Conservation (phyloP, 2,888 invertebrate genomes). For the Anagyrus pseudococci region DNA sequence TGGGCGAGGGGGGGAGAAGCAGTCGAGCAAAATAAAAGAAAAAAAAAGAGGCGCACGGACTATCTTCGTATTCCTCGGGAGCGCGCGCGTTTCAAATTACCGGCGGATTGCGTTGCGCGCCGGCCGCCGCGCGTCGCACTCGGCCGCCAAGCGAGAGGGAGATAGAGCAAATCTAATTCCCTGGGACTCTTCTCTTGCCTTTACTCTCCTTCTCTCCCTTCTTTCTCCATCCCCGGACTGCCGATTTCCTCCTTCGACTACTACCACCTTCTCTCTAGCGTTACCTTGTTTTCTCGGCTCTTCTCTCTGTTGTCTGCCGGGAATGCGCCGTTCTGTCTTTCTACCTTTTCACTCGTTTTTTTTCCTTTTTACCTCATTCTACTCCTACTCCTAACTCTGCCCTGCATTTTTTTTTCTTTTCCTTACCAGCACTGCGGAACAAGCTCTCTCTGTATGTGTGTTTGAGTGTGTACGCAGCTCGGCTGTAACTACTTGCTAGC, state of each 20-base stretch:
- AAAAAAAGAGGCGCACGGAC: constrained; percentile 36
- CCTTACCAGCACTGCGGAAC: no score
- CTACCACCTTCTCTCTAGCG: background rate
- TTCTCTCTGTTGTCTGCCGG: background rate
- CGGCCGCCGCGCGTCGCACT: constrained; percentile 57
- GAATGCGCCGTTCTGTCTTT: background rate
- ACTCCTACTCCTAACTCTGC: no score
- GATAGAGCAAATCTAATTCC: constrained; percentile 56
- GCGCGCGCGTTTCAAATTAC: constrained; percentile 56
- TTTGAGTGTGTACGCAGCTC: no score
- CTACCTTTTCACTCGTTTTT: background rate
- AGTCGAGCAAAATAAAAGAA: constrained; percentile 6
- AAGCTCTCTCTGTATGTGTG: no score
- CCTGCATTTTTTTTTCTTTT: no score
- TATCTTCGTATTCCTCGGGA: constrained; percentile 51
- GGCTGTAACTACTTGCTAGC: no score
- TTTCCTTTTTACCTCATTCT: background rate
- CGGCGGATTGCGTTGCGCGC: constrained; percentile 56
- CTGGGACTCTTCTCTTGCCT: constrained; percentile 36
- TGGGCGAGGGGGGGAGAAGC: background rate
- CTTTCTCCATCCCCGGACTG: constrained; percentile 7
- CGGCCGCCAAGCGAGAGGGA: constrained; percentile 48
- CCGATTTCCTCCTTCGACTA: background rate
- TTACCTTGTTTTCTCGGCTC: constrained; percentile 9
- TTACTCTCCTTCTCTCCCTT: constrained; percentile 28